Evolutionary conservation across 2,797 vertebrate genomes (phyloP).

Genomic region (Mallotus villosus): DNA sequence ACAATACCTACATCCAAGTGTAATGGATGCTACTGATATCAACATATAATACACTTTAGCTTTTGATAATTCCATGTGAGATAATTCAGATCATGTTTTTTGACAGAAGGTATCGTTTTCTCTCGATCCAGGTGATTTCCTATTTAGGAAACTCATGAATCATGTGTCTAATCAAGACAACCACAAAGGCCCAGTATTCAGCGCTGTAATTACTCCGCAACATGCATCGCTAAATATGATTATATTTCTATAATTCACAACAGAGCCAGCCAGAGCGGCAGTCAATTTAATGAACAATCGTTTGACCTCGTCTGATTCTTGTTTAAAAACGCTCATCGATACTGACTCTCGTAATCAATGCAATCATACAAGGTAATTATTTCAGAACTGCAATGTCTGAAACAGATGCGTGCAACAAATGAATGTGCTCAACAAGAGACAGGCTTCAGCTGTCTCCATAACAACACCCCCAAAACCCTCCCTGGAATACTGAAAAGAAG

Average conservation of each 20-base stretch:
- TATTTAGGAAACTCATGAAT: not conserved
- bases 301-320: conserved; percentile 48
- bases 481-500: not conserved
- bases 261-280: conserved; percentile 41
- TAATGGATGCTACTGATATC: not conserved
- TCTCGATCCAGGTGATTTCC: not conserved
- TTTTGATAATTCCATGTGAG: not conserved
- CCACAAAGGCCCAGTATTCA: not conserved
- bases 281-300: conserved; percentile 49
- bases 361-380: conserved; percentile 21
- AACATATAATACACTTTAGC: not conserved
- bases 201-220: conserved; percentile 34
- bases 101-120: not conserved
- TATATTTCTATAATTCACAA: conserved; percentile 52
- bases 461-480: too few species aligned
- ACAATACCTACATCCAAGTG: not conserved
- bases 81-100: not conserved
- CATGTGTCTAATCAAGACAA: not conserved
- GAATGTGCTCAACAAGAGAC: not conserved
- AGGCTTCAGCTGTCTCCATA: not conserved
- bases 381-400: conserved; percentile 19
- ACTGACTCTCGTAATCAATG: conserved; percentile 36
- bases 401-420: not conserved
- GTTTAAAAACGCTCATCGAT: conserved; percentile 48
- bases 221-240: conserved; percentile 50